phyloP scores from a whole-genome alignment of 1,140 invertebrate species.

The Tigriopus japonicus region DNA sequence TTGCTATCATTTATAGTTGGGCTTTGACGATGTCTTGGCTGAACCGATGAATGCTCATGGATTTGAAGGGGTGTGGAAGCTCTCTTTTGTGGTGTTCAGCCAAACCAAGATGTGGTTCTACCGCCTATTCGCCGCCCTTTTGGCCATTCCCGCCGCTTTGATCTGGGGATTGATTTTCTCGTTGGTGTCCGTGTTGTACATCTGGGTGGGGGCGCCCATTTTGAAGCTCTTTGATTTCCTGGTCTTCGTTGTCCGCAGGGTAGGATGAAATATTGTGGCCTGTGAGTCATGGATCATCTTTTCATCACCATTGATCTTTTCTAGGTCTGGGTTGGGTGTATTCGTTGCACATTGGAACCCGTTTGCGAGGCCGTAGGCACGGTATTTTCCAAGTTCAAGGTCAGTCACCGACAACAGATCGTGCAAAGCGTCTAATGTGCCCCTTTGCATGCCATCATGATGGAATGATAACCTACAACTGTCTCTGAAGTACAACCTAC shows the following conservation, averaged over 20 bases:
- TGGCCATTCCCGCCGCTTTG: constrained; percentile 25
- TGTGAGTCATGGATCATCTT: background rate
- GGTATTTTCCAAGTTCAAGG: background rate
- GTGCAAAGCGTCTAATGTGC: too few relatives aligned
- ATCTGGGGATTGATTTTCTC: constrained; percentile 30
- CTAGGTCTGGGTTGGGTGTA: background rate
- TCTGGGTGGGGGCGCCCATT: constrained; percentile 27
- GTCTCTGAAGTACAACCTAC: too few relatives aligned
- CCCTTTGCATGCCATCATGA: too few relatives aligned
- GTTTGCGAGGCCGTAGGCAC: background rate
- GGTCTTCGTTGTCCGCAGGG: constrained; percentile 20
- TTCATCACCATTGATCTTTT: background rate
- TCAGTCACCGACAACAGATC: too few relatives aligned
- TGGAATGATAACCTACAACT: too few relatives aligned
- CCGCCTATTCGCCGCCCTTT: constrained; percentile 23
- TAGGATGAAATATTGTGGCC: too few relatives aligned
- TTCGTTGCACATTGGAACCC: background rate
- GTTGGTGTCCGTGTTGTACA: constrained; percentile 23
- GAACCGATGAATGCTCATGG: constrained; percentile 30
- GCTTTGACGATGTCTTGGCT: constrained; percentile 32
- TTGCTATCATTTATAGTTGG: constrained; percentile 19
- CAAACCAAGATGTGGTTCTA: constrained; percentile 28
- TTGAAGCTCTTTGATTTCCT: constrained; percentile 21
- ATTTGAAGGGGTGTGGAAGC: constrained; percentile 28
- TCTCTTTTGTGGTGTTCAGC: constrained; percentile 27